Conservation (phyloP, 2,113 vertebrate species). For the Amblyopsis rosae region DNA sequence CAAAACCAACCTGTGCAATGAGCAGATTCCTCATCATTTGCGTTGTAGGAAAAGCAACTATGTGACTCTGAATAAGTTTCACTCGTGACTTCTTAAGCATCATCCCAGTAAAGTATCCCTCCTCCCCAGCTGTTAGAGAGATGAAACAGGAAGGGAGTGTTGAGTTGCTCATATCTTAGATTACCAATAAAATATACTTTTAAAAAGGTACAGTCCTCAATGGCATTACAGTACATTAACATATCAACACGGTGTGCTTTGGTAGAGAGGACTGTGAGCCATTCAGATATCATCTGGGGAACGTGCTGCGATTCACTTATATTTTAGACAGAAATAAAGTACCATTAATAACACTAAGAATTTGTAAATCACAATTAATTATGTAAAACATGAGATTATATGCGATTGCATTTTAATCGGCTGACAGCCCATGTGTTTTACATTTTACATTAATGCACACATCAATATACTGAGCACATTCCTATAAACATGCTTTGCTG, state of each 20-base stretch:
- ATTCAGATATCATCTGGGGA: too few species aligned
- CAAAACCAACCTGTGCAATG: slow-evolving; percentile 79
- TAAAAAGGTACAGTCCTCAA: background rate
- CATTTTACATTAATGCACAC: background rate
- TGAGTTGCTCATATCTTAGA: background rate
- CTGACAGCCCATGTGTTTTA: too few species aligned
- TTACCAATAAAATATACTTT: background rate
- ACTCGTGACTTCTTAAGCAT: slow-evolving; percentile 91
- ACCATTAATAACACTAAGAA: too few species aligned
- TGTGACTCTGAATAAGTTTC: slow-evolving; percentile 82
- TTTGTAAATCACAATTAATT: too few species aligned
- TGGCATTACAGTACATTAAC: too few species aligned
- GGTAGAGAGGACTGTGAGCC: too few species aligned
- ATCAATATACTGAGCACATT: background rate
- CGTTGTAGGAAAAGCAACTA: slow-evolving; percentile 84
- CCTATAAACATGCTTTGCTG: background rate
- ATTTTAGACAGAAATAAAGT: too few species aligned
- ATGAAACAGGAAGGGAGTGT: slow-evolving; percentile 7
- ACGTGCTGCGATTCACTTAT: too few species aligned
- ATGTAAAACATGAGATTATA: too few species aligned
- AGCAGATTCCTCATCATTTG: slow-evolving; percentile 95
- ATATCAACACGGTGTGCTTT: too few species aligned
- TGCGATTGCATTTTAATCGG: too few species aligned
- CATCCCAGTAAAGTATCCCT: slow-evolving; percentile 88
- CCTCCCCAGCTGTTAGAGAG: slow-evolving; percentile 78